These are phyloP conservation scores for Pogonus chalceus DNA, from an alignment of 1,140 invertebrate genomes.

Conservation along the genomic window DNA sequence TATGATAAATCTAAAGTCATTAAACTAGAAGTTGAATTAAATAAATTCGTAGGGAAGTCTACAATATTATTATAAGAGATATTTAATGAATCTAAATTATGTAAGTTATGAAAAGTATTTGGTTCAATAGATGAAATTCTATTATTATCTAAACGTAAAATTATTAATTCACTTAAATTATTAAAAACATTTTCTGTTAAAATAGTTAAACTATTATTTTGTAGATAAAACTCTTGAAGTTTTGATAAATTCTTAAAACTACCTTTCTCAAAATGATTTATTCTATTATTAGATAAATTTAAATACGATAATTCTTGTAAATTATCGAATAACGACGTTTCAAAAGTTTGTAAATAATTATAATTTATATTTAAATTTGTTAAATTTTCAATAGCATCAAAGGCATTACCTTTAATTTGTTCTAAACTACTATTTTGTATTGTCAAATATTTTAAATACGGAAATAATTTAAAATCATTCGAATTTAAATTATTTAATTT, in stretches of 20 bases:
- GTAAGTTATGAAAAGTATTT: background rate
- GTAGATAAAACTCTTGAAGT: background rate
- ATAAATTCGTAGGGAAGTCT: background rate
- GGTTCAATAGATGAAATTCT: background rate
- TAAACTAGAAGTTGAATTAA: background rate
- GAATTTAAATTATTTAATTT: no score
- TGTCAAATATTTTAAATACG: no score
- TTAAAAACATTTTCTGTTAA: background rate
- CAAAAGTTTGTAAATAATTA: no score
- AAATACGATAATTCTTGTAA: no score
- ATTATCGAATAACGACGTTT: no score
- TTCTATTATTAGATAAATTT: background rate
- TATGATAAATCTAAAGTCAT: background rate
- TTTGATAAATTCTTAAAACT: background rate
- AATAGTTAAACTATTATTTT: background rate
- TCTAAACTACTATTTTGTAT: no score
- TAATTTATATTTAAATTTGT: no score
- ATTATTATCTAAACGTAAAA: background rate
- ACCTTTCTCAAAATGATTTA: background rate
- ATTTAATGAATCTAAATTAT: background rate
- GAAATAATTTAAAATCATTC: no score
- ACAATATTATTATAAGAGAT: background rate
- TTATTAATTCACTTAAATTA: background rate
- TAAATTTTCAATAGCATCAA: no score
- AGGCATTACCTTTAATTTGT: no score